Evolutionary conservation across 1,140 invertebrate species (phyloP), one percentile per base, ranked within the genome.

Genomic region (Diprion similis): DNA sequence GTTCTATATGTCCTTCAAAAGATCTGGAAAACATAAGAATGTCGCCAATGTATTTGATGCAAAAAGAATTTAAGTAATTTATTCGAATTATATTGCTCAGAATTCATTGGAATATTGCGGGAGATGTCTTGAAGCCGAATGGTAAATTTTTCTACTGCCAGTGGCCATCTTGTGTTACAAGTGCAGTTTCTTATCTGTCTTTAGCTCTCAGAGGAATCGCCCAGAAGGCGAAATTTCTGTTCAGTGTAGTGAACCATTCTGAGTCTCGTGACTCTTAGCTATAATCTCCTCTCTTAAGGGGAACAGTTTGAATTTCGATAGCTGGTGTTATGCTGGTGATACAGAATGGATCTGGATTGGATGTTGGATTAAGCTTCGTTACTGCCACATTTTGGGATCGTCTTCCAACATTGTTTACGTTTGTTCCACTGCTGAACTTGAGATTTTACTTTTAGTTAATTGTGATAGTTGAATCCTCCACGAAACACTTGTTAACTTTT

Each of bases 221-320:
- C 77, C 77, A 82, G 65, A 81, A 82, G 1, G 77, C 81, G 3
- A 75, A 78, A 66, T 77, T 80, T 59, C 81, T 73, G 67, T 82
- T 79, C 10, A 82, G 46, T 67, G 17, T 71, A 6, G 79, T 45
- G 47, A 77, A 80, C 11, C 17, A 80, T 59, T 73, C 71, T n/a
- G 75, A 74, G 13, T 78, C 67, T 10, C 76, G 69, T 19, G 77
- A n/a, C n/a, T 70, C 10, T 68, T 72, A 11, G 73, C 19, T n/a
- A 77, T 68, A 48, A 81, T 17, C 8, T 81, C 78, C 9, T 81
- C 79, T 13, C 81, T 79, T 46, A 47, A 10, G 10, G 79, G 81
- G 48, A 82, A 81, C 15, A 77, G 80, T 70, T 81, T 79, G 6
- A 47, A n/a, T 79, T 81, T 6, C 24, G 24, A 24, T n/a, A n/a